Conservation (phyloP, 1,140 invertebrate species). For the Oedothorax gibbosus region DNA sequence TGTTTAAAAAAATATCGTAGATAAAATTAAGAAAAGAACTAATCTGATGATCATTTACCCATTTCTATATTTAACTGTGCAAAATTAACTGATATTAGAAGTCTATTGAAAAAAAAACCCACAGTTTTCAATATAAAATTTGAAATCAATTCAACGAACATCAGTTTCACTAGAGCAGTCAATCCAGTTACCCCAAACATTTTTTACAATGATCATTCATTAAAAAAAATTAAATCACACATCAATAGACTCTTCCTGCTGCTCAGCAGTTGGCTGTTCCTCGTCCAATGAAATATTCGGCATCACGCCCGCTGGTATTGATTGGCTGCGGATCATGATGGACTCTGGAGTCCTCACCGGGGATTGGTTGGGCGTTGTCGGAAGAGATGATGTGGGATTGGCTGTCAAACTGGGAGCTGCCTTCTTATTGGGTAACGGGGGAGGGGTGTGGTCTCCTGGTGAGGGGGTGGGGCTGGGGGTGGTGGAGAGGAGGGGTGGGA, state of each 20-base stretch:
- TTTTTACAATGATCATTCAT: no score
- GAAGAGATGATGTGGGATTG: slow-evolving; percentile 37
- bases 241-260: slow-evolving; percentile 10
- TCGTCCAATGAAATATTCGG: slow-evolving; percentile 36
- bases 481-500: background rate
- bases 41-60: no score
- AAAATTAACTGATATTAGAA: no score
- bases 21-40: no score
- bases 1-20: no score
- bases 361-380: slow-evolving; percentile 34
- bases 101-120: no score
- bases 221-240: no score
- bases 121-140: no score
- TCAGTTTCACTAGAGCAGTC: no score
- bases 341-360: slow-evolving; percentile 49
- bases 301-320: slow-evolving; percentile 49
- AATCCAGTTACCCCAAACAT: no score
- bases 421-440: slow-evolving; percentile 44
- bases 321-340: slow-evolving; percentile 49
- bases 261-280: slow-evolving; percentile 7
- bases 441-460: background rate
- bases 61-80: no score
- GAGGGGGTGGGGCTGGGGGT: slow-evolving; percentile 10
- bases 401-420: background rate
- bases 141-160: no score